These are phyloP conservation scores for Actias luna DNA, from an alignment of 2,888 invertebrate genomes.

Conservation along the genomic window DNA sequence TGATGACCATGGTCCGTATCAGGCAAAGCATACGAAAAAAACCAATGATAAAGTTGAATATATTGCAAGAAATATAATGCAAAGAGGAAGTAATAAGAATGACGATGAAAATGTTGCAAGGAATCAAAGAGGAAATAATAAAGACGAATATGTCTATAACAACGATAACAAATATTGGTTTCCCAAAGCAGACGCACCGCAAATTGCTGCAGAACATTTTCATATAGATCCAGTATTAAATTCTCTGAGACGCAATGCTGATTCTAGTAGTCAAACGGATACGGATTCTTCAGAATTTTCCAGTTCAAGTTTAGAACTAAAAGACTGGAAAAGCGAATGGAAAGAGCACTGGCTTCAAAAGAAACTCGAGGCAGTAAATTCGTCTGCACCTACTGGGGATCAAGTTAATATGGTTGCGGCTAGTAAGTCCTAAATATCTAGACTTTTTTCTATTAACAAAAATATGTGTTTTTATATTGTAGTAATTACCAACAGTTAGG, in stretches of 20 bases:
- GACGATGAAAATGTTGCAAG: constrained; percentile 3
- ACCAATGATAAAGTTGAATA: constrained; percentile 17
- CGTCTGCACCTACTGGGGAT: constrained; percentile 45
- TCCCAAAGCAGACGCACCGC: constrained; percentile 6
- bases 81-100: constrained; percentile 11
- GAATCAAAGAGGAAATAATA: constrained; percentile 9
- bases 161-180: not conserved
- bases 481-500: too few relatives aligned
- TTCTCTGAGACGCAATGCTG: constrained; percentile 22
- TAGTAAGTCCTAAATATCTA: constrained; percentile 39
- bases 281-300: not conserved
- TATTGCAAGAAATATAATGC: not conserved
- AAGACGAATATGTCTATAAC: not conserved
- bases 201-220: constrained; percentile 25
- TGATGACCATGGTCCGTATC: not conserved
- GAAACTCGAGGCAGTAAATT: constrained; percentile 52
- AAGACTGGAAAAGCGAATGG: constrained; percentile 44
- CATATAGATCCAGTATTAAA: constrained; percentile 51
- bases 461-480: not conserved
- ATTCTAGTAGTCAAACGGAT: constrained; percentile 12
- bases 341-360: constrained; percentile 45
- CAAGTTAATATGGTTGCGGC: constrained; percentile 66
- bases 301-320: constrained; percentile 37
- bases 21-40: constrained; percentile 3
- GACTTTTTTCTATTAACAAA: not conserved